phyloP scores from a whole-genome alignment of 2,797 vertebrate genomes.

The Taeniopygia guttata region DNA sequence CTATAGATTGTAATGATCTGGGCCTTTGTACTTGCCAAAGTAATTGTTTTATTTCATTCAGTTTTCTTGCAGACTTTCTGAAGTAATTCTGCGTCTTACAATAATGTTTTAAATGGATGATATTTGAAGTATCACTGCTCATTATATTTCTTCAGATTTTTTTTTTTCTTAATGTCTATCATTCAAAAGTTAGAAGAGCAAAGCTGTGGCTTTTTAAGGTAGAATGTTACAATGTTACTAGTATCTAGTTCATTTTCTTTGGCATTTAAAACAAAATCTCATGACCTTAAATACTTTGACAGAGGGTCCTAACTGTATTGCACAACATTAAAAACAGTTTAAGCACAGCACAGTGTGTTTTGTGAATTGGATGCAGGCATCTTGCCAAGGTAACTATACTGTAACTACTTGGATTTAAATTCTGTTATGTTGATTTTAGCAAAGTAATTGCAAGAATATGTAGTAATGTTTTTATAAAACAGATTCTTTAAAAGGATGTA shows the following conservation, averaged over 20 bases:
- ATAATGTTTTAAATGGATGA: not conserved
- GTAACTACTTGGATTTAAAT: constrained; percentile 40
- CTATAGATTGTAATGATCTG: not conserved
- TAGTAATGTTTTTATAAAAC: constrained; percentile 29
- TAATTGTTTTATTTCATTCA: not conserved
- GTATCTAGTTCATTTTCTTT: constrained; percentile 35
- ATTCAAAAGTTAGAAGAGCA: not conserved
- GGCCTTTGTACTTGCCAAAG: not conserved
- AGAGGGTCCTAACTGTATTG: constrained; percentile 16
- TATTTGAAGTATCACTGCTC: not conserved
- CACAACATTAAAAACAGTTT: constrained; percentile 49
- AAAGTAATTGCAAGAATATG: constrained; percentile 25
- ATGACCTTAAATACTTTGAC: constrained; percentile 57
- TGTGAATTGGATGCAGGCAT: constrained; percentile 48
- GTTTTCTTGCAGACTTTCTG: not conserved
- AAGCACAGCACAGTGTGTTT: constrained; percentile 25
- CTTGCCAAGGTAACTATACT: constrained; percentile 39
- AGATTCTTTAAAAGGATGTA: not conserved
- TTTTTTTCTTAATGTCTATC: not conserved
- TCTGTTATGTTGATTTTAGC: constrained; percentile 48
- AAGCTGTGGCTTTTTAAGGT: constrained; percentile 12
- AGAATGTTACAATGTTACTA: not conserved
- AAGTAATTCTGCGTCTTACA: not conserved
- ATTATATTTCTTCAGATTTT: not conserved
- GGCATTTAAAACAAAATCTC: constrained; percentile 62